Conservation (phyloP, 2,797 vertebrate genomes). For the Xyrichtys novacula region DNA sequence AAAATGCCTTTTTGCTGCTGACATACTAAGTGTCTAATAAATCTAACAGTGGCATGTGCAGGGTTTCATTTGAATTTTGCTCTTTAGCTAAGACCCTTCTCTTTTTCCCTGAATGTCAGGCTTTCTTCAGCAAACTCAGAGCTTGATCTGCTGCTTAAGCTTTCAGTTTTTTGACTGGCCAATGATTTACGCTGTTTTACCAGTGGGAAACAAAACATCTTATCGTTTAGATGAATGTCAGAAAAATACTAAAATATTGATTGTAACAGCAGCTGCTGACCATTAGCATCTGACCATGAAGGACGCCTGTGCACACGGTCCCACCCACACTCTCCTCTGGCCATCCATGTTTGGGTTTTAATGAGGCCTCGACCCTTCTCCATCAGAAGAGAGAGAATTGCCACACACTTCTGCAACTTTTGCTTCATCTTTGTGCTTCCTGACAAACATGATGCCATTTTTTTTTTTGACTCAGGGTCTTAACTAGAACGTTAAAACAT, state of each 20-base stretch:
- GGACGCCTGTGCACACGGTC: conserved; percentile 24
- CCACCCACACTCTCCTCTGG: conserved; percentile 25
- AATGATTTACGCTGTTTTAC: conserved; percentile 32
- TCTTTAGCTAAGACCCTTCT: conserved; percentile 13
- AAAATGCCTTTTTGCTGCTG: conserved; percentile 27
- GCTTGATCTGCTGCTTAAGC: conserved; percentile 10
- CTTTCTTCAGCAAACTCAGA: conserved; percentile 3
- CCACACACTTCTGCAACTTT: neutral
- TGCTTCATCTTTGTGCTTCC: conserved; percentile 1
- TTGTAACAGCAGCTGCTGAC: conserved; percentile 35
- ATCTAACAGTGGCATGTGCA: conserved; percentile 15
- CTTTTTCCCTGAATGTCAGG: conserved; percentile 17
- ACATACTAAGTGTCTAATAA: conserved; percentile 32
- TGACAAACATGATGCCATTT: neutral
- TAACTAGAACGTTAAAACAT: no score
- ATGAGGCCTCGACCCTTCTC: conserved; percentile 40
- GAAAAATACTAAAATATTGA: conserved; percentile 40
- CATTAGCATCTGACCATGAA: conserved; percentile 49
- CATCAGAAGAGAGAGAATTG: neutral
- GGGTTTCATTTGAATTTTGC: conserved; percentile 32
- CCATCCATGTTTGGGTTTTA: conserved; percentile 48
- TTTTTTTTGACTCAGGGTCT: no score
- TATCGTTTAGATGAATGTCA: conserved; percentile 27
- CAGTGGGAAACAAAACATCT: neutral
- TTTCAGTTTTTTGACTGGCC: conserved; percentile 8